Evolutionary conservation across 2,888 invertebrate genomes (phyloP).

Genomic region (Empis livida): DNA sequence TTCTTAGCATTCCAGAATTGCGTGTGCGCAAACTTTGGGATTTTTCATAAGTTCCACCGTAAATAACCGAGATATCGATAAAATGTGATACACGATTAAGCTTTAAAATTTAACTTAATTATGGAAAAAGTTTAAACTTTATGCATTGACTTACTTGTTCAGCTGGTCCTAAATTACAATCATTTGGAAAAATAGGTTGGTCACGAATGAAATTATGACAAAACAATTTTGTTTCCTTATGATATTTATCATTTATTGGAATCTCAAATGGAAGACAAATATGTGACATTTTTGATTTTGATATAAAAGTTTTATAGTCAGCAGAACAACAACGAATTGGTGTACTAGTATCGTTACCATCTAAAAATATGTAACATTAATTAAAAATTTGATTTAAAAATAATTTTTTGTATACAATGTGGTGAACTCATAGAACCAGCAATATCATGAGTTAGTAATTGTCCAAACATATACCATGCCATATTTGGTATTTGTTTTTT

Average conservation of each 20-base stretch:
- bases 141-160: slow-evolving; percentile 39
- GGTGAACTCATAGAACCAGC: neutral
- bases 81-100: slow-evolving; percentile 27
- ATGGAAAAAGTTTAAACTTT: neutral
- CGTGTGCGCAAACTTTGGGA: slow-evolving; percentile 35
- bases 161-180: slow-evolving; percentile 43
- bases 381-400: too few species aligned
- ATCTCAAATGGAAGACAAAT: slow-evolving; percentile 48
- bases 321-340: slow-evolving; percentile 8
- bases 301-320: slow-evolving; percentile 27
- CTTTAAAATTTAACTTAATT: slow-evolving; percentile 5
- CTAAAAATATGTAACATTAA: neutral
- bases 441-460: slow-evolving; percentile 7
- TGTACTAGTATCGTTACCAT: neutral
- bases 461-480: slow-evolving; percentile 5
- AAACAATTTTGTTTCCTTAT: slow-evolving; percentile 36
- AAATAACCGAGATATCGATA: slow-evolving; percentile 26
- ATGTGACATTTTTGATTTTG: slow-evolving; percentile 39
- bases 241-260: slow-evolving; percentile 42
- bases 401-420: neutral
- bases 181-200: slow-evolving; percentile 23
- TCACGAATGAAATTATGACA: slow-evolving; percentile 47
- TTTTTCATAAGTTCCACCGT: slow-evolving; percentile 17
- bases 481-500: slow-evolving; percentile 4
- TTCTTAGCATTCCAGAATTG: slow-evolving; percentile 36